Evolutionary conservation across 1,140 invertebrate species (phyloP).

Genomic region (Monochamus saltuarius): DNA sequence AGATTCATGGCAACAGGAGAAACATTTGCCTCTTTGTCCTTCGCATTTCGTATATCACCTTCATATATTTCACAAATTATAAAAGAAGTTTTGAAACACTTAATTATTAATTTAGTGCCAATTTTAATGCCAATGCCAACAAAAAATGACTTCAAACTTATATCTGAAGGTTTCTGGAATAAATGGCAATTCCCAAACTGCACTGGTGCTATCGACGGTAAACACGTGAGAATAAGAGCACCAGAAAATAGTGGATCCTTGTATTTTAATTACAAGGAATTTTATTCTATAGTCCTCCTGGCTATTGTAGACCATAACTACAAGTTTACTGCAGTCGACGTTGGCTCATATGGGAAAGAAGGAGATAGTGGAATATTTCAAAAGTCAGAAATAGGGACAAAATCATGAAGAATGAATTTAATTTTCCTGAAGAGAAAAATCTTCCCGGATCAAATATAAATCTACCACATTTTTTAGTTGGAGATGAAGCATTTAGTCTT

Average conservation of each 20-base stretch:
- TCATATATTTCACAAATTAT: conserved; percentile 12
- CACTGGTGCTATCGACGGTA: conserved; percentile 52
- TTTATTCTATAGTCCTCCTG: conserved; percentile 50
- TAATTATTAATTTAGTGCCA: conserved; percentile 2
- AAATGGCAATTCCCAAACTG: conserved; percentile 46
- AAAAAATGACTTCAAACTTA: not conserved
- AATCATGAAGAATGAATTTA: conserved; percentile 14
- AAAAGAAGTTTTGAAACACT: conserved; percentile 10
- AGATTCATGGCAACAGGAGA: conserved; percentile 17
- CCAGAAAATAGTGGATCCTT: conserved; percentile 45
- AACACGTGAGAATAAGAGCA: conserved; percentile 50
- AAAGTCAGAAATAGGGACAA: conserved; percentile 11
- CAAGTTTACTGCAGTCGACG: conserved; percentile 50
- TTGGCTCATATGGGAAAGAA: conserved; percentile 50
- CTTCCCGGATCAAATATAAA: conserved; percentile 1
- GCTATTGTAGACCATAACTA: conserved; percentile 52
- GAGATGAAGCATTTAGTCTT: conserved; percentile 20
- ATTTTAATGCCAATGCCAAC: conserved; percentile 2
- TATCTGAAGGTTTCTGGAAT: conserved; percentile 31
- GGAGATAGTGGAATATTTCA: conserved; percentile 41
- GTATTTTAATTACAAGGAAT: conserved; percentile 52
- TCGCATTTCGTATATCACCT: conserved; percentile 15
- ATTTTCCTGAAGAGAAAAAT: conserved; percentile 15
- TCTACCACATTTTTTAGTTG: conserved; percentile 14
- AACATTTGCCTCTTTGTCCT: conserved; percentile 12